Evolutionary conservation across 2,113 vertebrate species (phyloP).

Genomic region (Notothenia coriiceps): DNA sequence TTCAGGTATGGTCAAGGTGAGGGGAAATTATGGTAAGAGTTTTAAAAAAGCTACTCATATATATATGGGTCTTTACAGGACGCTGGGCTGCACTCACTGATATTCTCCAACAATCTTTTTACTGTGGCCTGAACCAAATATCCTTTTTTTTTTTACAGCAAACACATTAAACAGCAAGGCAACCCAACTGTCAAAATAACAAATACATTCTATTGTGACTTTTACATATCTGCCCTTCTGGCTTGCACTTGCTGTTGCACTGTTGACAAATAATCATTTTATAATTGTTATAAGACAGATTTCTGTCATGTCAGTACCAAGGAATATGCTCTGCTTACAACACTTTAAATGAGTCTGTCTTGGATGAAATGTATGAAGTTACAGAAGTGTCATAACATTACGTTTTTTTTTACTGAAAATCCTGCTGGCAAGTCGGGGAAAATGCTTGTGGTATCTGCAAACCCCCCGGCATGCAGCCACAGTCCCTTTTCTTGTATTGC

Average conservation of each 20-base stretch:
- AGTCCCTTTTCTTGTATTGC: not conserved
- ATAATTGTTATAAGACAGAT: conserved; percentile 45
- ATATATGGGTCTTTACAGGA: not conserved
- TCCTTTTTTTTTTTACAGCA: not conserved
- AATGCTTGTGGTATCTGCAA: not conserved
- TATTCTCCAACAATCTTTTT: not conserved
- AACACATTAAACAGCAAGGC: conserved; percentile 18
- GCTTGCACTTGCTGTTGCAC: conserved; percentile 12
- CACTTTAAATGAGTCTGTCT: conserved; percentile 51
- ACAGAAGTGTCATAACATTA: conserved; percentile 23
- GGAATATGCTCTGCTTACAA: conserved; percentile 40
- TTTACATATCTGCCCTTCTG: conserved; percentile 41
- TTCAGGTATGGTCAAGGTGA: not conserved
- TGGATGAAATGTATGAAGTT: conserved; percentile 25
- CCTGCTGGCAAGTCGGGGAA: conserved; percentile 27
- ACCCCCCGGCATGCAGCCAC: not conserved
- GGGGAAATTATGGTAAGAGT: too few species aligned
- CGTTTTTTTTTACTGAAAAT: conserved; percentile 26
- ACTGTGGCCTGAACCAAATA: not conserved
- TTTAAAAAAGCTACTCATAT: too few species aligned
- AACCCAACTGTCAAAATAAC: conserved; percentile 1
- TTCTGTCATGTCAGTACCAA: conserved; percentile 35
- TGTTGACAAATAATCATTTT: conserved; percentile 51
- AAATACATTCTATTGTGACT: conserved; percentile 19
- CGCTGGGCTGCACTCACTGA: conserved; percentile 5